A percentile compares a stretch with the other conserved stretches of the same genome.
These are phyloP conservation scores for Mimas tiliae DNA, from an alignment of 2,888 invertebrate species.

Conservation along the genomic window DNA sequence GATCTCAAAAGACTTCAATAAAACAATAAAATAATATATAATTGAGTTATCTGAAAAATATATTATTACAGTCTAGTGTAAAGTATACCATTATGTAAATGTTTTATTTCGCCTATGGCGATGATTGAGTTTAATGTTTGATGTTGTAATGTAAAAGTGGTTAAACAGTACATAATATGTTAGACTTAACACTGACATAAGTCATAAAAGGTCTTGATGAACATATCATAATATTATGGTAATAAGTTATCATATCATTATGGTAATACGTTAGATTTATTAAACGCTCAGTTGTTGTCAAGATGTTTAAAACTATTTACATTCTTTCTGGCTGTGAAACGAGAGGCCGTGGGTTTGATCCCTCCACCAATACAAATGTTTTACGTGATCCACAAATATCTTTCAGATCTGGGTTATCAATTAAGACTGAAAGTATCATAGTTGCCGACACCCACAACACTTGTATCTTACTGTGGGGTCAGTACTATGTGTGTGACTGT, in stretches of 20 bases:
- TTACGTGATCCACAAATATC: no score
- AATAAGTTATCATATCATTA: no score
- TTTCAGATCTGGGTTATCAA: no score
- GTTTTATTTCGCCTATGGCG: background rate
- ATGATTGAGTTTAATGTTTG: conserved; percentile 14
- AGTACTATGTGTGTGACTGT: no score
- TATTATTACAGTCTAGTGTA: background rate
- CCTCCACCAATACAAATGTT: no score
- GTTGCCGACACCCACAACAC: no score
- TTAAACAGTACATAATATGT: background rate
- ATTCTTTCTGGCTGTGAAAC: no score
- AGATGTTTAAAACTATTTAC: no score
- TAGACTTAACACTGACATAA: conserved; percentile 4
- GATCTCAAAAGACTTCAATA: conserved; percentile 15
- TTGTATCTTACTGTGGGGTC: no score
- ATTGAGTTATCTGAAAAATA: background rate
- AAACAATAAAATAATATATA: conserved; percentile 18
- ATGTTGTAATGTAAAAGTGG: conserved; percentile 9
- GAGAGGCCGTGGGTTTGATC: no score
- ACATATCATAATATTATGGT: conserved; percentile 10
- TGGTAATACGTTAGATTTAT: background rate
- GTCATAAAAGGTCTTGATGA: background rate
- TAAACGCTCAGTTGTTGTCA: background rate
- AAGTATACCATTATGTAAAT: background rate
- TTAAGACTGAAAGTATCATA: no score